Conservation (phyloP, 2,797 vertebrate species). For the Lepus oiostolus region DNA sequence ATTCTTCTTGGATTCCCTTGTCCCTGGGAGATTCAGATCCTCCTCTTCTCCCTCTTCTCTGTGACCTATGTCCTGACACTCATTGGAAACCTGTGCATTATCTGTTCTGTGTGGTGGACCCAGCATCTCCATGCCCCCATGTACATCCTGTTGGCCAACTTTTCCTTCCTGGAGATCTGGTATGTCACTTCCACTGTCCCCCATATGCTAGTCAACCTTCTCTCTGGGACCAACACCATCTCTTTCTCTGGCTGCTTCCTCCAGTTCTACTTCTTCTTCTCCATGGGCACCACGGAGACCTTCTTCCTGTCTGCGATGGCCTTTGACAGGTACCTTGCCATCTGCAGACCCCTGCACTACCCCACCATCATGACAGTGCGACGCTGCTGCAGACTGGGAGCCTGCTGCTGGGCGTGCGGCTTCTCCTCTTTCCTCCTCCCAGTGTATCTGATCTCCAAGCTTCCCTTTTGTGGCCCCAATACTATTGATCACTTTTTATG, state of each 20-base stretch:
- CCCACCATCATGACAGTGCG: slow-evolving; percentile 32
- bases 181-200: slow-evolving; percentile 71
- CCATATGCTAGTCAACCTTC: slow-evolving; percentile 71
- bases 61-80: slow-evolving; percentile 51
- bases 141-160: slow-evolving; percentile 76
- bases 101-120: slow-evolving; percentile 56
- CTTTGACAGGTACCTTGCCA: slow-evolving; percentile 73
- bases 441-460: slow-evolving; percentile 69
- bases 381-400: slow-evolving; percentile 18
- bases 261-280: slow-evolving; percentile 80
- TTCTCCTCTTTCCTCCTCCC: slow-evolving; percentile 72
- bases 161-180: slow-evolving; percentile 79
- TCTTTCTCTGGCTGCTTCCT: slow-evolving; percentile 72
- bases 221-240: slow-evolving; percentile 59
- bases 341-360: slow-evolving; percentile 75
- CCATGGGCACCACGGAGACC: slow-evolving; percentile 71
- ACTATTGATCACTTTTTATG: slow-evolving; percentile 75
- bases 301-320: slow-evolving; percentile 73
- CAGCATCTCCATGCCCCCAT: slow-evolving; percentile 64
- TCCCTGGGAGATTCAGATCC: not conserved
- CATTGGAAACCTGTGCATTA: slow-evolving; percentile 66
- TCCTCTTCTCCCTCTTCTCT: slow-evolving; percentile 59
- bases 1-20: slow-evolving; percentile 64
- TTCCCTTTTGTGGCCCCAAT: slow-evolving; percentile 73
- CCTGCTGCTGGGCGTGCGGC: slow-evolving; percentile 68